Evolutionary conservation across 1,140 invertebrate genomes (phyloP).

Genomic region (Cydia strobilella): DNA sequence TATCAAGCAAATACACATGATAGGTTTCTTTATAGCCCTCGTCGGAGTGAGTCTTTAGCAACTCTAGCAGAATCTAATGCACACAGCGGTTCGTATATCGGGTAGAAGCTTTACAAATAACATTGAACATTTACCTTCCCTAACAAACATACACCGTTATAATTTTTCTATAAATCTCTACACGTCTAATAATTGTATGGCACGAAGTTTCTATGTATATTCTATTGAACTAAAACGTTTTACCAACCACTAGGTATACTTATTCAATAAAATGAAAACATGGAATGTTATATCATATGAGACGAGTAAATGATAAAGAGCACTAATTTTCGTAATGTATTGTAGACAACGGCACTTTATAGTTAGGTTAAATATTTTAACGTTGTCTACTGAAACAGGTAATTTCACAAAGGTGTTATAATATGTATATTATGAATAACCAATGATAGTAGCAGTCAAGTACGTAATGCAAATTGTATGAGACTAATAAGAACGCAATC

Average conservation of each 20-base stretch:
- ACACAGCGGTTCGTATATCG: slow-evolving; percentile 44
- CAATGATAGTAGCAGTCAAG: too few relatives aligned
- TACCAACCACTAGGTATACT: not conserved
- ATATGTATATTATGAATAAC: too few relatives aligned
- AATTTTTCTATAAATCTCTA: slow-evolving; percentile 48
- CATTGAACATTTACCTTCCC: slow-evolving; percentile 64
- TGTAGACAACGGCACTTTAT: not conserved
- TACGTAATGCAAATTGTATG: too few relatives aligned
- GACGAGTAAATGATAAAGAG: slow-evolving; percentile 19
- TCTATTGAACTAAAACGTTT: not conserved
- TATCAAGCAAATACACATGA: too few relatives aligned
- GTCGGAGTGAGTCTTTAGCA: not conserved
- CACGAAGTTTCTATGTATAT: slow-evolving; percentile 27
- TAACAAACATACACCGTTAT: slow-evolving; percentile 55
- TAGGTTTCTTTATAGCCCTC: not conserved
- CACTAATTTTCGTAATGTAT: slow-evolving; percentile 23
- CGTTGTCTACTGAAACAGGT: too few relatives aligned
- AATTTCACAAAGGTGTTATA: too few relatives aligned
- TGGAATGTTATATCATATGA: slow-evolving; percentile 13
- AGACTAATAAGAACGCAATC: not conserved
- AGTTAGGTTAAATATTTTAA: too few relatives aligned
- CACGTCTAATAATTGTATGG: slow-evolving; percentile 46
- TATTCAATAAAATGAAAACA: slow-evolving; percentile 12
- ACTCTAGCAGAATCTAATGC: slow-evolving; percentile 50
- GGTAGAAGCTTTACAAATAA: slow-evolving; percentile 59